Evolutionary conservation across 2,888 invertebrate genomes (phyloP).

Genomic region (Troides oblongomaculatus): DNA sequence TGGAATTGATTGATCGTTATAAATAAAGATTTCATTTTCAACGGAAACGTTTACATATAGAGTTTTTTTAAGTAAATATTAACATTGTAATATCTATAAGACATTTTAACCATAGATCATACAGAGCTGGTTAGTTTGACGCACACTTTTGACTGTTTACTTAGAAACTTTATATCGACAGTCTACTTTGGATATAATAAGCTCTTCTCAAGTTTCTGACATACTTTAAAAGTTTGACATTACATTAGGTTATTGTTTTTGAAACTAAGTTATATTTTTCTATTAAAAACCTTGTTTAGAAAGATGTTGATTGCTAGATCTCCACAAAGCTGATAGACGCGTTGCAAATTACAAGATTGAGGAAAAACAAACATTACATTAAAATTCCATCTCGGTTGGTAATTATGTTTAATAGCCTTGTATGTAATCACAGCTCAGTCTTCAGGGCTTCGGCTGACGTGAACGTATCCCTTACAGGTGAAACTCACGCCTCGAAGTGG

Average conservation of each 20-base stretch:
- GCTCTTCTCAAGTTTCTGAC: too few relatives aligned
- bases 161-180: too few relatives aligned
- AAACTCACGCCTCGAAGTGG: slow-evolving; percentile 5
- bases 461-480: background rate
- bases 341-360: background rate
- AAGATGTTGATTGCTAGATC: background rate
- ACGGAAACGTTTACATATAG: background rate
- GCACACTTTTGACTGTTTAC: too few relatives aligned
- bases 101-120: too few relatives aligned
- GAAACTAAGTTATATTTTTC: background rate
- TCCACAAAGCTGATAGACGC: background rate
- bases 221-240: too few relatives aligned
- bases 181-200: too few relatives aligned
- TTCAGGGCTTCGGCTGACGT: too few relatives aligned
- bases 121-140: too few relatives aligned
- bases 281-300: background rate
- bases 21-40: background rate
- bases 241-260: too few relatives aligned
- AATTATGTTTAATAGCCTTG: slow-evolving; percentile 16
- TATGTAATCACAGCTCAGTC: background rate
- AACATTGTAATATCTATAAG: too few relatives aligned
- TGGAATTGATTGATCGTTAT: slow-evolving; percentile 7
- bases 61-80: too few relatives aligned
- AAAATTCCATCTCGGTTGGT: slow-evolving; percentile 7
- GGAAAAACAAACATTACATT: slow-evolving; percentile 14